Conservation (phyloP, 2,888 invertebrate species). For the Drosophila anomelani region DNA sequence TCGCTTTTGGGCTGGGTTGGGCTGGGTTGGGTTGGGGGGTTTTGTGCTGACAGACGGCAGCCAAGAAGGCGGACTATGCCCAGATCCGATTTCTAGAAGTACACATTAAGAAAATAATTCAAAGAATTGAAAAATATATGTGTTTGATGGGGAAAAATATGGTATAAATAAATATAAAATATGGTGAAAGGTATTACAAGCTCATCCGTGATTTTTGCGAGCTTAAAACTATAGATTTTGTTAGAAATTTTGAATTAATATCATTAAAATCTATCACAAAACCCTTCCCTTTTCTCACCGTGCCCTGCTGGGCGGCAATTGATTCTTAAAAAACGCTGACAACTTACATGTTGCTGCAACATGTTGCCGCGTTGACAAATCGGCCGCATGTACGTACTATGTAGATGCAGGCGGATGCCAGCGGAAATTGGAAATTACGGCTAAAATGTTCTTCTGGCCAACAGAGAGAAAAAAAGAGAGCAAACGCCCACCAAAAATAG, state of each 20-base stretch:
- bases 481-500: slow-evolving; percentile 65
- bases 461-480: slow-evolving; percentile 38
- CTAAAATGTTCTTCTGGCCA: slow-evolving; percentile 42
- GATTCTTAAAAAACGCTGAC: slow-evolving; percentile 80
- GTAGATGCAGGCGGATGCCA: slow-evolving; percentile 44
- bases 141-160: not conserved
- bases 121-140: no score
- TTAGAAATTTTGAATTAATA: not conserved
- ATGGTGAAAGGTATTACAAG: not conserved
- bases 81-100: slow-evolving; percentile 70
- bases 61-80: slow-evolving; percentile 67
- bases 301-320: slow-evolving; percentile 72
- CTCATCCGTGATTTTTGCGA: not conserved
- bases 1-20: slow-evolving; percentile 39
- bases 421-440: slow-evolving; percentile 79
- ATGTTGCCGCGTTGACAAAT: slow-evolving; percentile 79
- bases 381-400: slow-evolving; percentile 61
- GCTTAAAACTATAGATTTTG: not conserved
- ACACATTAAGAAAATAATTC: slow-evolving; percentile 3
- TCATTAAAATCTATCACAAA: not conserved
- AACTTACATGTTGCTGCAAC: slow-evolving; percentile 80
- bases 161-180: no score
- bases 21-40: slow-evolving; percentile 18
- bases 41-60: slow-evolving; percentile 75
- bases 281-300: not conserved